Evolutionary conservation across 2,888 invertebrate genomes (phyloP), one percentile per base, ranked within the genome.

Genomic region (Germaria angustata): DNA sequence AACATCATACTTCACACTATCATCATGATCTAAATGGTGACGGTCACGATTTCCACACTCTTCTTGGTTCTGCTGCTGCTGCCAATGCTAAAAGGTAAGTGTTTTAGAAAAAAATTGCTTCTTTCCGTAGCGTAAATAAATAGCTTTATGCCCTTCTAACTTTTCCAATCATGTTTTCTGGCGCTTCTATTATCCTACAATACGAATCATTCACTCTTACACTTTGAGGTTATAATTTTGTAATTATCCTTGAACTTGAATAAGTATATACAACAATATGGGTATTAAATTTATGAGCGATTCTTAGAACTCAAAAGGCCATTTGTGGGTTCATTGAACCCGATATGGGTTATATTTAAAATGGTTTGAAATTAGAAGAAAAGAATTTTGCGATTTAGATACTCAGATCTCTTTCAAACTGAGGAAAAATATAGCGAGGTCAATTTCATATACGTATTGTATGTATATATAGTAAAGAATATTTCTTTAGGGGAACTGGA

Each of bases 81-180:
- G 87, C 86, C 69, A 87, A 87, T 85, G 86, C 90, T 63, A 87
- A 87, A 83, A 89, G 89, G 89, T 89, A 89, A 89, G 89, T 86
- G 46, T 49, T 44, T 59, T 65, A 17, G 13, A 49, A 46, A 49
- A 46, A 49, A 17, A 49, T 39, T 65, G 57, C 41, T 69, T 20
- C n/a, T n/a, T n/a, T n/a, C n/a, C n/a, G n/a, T n/a, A n/a, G n/a
- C n/a, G n/a, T n/a, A n/a, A n/a, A n/a, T n/a, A n/a, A n/a, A n/a
- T n/a, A n/a, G n/a, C n/a, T n/a, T n/a, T n/a, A n/a, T n/a, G n/a
- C n/a, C n/a, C n/a, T n/a, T n/a, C n/a, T n/a, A n/a, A n/a, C n/a
- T n/a, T n/a, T n/a, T n/a, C n/a, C n/a, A n/a, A 1, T 65, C n/a
- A 44, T 53, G 28, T 46, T 55, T 24, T 53, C 0, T 24, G 15